These are phyloP conservation scores for Solenopsis fugax DNA, from an alignment of 1,140 invertebrate species.

Conservation along the genomic window DNA sequence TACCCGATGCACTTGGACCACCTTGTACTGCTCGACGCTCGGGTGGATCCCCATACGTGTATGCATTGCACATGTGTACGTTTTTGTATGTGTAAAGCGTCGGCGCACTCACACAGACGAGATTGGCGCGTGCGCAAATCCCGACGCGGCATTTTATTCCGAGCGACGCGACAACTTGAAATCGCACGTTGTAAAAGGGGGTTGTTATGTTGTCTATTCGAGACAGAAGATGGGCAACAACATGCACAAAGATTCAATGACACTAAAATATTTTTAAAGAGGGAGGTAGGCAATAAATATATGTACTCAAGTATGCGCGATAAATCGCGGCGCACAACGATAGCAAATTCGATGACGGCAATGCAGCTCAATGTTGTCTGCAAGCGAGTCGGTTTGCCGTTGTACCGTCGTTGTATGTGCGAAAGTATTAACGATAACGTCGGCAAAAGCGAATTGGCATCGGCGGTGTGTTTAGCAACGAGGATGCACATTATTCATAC, in stretches of 20 bases:
- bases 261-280: slow-evolving; percentile 21
- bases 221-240: neutral
- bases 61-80: neutral
- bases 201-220: neutral
- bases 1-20: slow-evolving; percentile 82
- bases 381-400: neutral
- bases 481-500: slow-evolving; percentile 31
- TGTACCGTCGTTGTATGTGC: slow-evolving; percentile 1
- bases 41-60: slow-evolving; percentile 4
- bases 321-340: neutral
- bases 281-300: neutral
- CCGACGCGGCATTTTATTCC: slow-evolving; percentile 53
- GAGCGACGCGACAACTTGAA: slow-evolving; percentile 33
- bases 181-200: slow-evolving; percentile 23
- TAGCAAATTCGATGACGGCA: slow-evolving; percentile 2
- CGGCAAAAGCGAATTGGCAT: slow-evolving; percentile 12
- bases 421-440: slow-evolving; percentile 36
- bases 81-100: neutral
- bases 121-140: slow-evolving; percentile 62
- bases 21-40: slow-evolving; percentile 69
- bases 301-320: neutral
- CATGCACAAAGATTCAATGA: neutral
- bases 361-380: neutral
- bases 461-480: neutral
- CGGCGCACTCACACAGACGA: neutral